Percentiles rank a stretch among this genome's conserved stretches.
Conservation (phyloP, 2,888 invertebrate genomes). For the Cryptops parisi region DNA sequence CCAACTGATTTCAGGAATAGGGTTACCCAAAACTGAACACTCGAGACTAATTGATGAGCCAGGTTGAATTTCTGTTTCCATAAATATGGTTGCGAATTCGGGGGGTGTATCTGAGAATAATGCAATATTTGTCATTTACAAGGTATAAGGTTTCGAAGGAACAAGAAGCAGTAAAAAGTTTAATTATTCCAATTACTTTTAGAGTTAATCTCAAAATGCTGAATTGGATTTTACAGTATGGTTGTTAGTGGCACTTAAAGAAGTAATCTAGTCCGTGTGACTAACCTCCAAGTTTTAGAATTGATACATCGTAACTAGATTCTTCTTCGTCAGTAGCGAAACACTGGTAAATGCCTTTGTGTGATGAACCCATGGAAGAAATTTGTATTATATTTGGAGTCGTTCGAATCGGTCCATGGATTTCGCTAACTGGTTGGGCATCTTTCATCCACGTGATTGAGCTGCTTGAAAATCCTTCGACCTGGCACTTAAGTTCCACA, state of each 20-base stretch:
- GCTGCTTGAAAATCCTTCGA: neutral
- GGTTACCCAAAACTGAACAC: neutral
- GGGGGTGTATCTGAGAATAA: neutral
- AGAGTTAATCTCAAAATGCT: no score
- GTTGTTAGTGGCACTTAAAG: no score
- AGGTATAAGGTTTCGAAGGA: no score
- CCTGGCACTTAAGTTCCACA: neutral
- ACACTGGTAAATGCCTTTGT: neutral
- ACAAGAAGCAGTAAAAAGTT: no score
- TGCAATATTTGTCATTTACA: no score
- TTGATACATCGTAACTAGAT: neutral
- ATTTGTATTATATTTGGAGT: neutral
- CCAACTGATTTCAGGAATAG: neutral
- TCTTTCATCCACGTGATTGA: neutral
- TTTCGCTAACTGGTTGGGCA: neutral
- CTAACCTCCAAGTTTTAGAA: neutral
- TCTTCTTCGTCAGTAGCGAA: neutral
- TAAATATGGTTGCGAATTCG: neutral
- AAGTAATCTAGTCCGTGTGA: no score
- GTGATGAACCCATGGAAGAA: neutral
- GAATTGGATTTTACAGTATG: no score
- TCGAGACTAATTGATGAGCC: neutral
- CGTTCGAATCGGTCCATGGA: neutral
- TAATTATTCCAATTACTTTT: no score
- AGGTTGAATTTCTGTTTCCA: neutral